These are phyloP conservation scores for Anoura caudifer DNA, from an alignment of 2,113 vertebrate species.

Conservation along the genomic window DNA sequence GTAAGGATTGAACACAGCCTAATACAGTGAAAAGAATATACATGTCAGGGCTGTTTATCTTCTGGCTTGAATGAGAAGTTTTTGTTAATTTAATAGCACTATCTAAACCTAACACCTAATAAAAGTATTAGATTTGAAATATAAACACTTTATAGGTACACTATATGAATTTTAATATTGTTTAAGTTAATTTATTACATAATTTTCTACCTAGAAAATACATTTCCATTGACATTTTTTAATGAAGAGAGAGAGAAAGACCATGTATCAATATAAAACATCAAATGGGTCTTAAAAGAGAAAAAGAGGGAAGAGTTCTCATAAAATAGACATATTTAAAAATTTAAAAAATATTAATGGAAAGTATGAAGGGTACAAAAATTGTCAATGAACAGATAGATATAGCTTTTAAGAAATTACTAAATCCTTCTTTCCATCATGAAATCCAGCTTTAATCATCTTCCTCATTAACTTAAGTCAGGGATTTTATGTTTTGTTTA, in stretches of 20 bases:
- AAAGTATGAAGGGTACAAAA: not conserved
- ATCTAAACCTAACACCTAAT: conserved; percentile 33
- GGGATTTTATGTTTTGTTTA: not conserved
- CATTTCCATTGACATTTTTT: conserved; percentile 44
- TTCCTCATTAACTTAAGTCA: not conserved
- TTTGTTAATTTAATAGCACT: conserved; percentile 54
- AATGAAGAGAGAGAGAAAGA: not conserved
- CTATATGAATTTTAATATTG: conserved; percentile 47
- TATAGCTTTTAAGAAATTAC: not conserved
- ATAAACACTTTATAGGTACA: conserved; percentile 39
- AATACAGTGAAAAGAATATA: not conserved
- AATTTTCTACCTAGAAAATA: not conserved
- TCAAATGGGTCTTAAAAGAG: not conserved
- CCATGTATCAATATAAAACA: not conserved
- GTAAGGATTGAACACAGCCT: not conserved
- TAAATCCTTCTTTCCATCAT: not conserved
- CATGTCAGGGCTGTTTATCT: not conserved
- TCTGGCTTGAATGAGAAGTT: not conserved
- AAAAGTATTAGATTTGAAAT: conserved; percentile 42
- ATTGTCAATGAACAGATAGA: not conserved
- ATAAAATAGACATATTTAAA: not conserved
- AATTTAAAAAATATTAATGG: not conserved
- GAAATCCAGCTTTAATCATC: not conserved
- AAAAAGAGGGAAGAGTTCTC: not conserved
- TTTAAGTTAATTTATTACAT: conserved; percentile 47